Evolutionary conservation across 2,888 invertebrate genomes (phyloP).

Genomic region (Hirudinaria manillensis): DNA sequence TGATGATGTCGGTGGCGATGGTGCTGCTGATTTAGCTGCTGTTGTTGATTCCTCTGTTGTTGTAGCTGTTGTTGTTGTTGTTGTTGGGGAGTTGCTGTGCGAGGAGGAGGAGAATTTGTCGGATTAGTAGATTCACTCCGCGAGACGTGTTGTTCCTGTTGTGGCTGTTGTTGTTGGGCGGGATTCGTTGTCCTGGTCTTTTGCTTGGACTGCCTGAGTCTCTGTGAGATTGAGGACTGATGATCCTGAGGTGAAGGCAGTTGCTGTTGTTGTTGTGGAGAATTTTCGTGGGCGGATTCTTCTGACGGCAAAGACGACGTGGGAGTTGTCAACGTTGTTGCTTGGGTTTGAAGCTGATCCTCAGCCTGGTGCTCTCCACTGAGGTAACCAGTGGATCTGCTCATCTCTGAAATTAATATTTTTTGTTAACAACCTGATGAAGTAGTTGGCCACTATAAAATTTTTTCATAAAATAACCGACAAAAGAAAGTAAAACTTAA

Average conservation of each 20-base stretch:
- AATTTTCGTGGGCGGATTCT: not conserved
- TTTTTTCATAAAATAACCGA: no score
- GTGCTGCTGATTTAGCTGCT: not conserved
- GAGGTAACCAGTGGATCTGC: conserved; percentile 4
- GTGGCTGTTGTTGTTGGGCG: conserved; percentile 4
- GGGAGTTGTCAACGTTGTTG: not conserved
- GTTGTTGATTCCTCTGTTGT: not conserved
- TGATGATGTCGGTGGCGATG: conserved; percentile 1
- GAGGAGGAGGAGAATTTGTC: not conserved
- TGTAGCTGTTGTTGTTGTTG: not conserved
- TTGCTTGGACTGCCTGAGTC: not conserved
- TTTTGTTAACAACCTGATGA: no score
- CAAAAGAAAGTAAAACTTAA: no score
- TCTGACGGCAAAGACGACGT: not conserved
- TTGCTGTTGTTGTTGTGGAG: not conserved
- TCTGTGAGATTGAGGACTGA: not conserved
- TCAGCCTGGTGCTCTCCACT: not conserved
- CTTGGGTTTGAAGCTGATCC: not conserved
- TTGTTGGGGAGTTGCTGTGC: not conserved
- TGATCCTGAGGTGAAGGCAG: not conserved
- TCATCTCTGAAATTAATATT: not conserved
- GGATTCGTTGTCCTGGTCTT: not conserved
- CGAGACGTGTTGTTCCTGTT: not conserved
- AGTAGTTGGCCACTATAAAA: no score
- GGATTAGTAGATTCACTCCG: no score